Conservation (phyloP, 1,140 invertebrate species). For the Ganaspis sp. region DNA sequence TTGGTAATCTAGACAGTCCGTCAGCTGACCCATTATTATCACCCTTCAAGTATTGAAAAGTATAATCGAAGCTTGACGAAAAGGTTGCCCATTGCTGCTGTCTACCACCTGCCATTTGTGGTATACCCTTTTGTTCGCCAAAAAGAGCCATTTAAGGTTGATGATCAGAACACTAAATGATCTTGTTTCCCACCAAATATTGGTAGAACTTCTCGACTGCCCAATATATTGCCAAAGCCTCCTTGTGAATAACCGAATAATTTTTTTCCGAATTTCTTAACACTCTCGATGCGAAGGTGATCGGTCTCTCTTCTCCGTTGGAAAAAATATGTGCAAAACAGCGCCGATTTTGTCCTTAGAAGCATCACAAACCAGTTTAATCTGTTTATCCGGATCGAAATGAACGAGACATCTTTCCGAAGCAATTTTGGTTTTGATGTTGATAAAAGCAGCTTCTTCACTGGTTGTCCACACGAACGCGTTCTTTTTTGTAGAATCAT, state of each 20-base stretch:
- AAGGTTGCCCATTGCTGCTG: slow-evolving; percentile 60
- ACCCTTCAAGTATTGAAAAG: slow-evolving; percentile 56
- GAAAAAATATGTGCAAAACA: slow-evolving; percentile 53
- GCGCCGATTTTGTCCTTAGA: slow-evolving; percentile 47
- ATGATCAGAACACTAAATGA: slow-evolving; percentile 72
- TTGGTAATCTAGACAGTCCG: slow-evolving; percentile 58
- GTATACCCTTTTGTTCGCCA: slow-evolving; percentile 58
- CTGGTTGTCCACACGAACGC: slow-evolving; percentile 52
- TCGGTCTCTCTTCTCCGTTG: slow-evolving; percentile 58
- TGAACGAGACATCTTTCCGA: slow-evolving; percentile 56
- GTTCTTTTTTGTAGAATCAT: not conserved
- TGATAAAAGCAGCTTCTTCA: slow-evolving; percentile 57
- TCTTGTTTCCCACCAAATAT: slow-evolving; percentile 71
- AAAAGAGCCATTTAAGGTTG: slow-evolving; percentile 68
- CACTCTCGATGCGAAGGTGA: slow-evolving; percentile 71
- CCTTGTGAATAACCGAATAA: no score
- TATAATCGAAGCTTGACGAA: slow-evolving; percentile 60
- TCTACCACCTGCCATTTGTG: slow-evolving; percentile 56
- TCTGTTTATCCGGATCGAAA: slow-evolving; percentile 55
- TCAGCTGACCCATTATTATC: slow-evolving; percentile 55
- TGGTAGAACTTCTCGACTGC: slow-evolving; percentile 75
- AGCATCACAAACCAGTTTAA: slow-evolving; percentile 61
- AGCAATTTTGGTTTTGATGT: slow-evolving; percentile 57
- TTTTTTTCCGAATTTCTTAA: slow-evolving; percentile 63
- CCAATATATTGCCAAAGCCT: slow-evolving; percentile 75